phyloP scores from a whole-genome alignment of 2,113 vertebrate species.

The Apodemus sylvaticus region DNA sequence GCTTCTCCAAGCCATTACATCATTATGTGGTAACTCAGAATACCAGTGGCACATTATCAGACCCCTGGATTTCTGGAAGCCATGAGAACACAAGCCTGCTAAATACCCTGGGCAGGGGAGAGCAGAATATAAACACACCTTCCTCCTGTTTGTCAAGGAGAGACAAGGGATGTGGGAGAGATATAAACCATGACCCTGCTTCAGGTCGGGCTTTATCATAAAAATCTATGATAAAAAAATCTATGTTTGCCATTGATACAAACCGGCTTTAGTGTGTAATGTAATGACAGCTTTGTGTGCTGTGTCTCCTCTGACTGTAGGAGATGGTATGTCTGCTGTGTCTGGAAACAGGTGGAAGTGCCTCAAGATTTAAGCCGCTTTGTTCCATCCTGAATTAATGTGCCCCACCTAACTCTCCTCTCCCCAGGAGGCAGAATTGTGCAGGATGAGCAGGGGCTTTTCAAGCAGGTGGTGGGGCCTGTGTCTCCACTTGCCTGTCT shows the following conservation, averaged over 20 bases:
- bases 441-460: constrained; percentile 45
- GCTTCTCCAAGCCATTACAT: constrained; percentile 69
- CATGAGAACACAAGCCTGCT: constrained; percentile 77
- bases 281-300: constrained; percentile 61
- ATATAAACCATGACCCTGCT: constrained; percentile 75
- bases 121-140: constrained; percentile 79
- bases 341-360: constrained; percentile 52
- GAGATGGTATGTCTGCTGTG: constrained; percentile 11
- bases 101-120: constrained; percentile 75
- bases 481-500: constrained; percentile 74
- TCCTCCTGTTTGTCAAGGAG: constrained; percentile 72
- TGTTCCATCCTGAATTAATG: constrained; percentile 78
- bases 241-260: constrained; percentile 70
- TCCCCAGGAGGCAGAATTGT: constrained; percentile 66
- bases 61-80: constrained; percentile 67
- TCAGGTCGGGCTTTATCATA: constrained; percentile 65
- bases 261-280: constrained; percentile 66
- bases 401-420: constrained; percentile 74
- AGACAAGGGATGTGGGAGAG: constrained; percentile 64
- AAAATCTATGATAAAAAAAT: too few relatives aligned
- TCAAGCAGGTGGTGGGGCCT: constrained; percentile 61
- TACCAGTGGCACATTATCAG: constrained; percentile 54
- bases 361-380: constrained; percentile 72
- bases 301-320: constrained; percentile 63
- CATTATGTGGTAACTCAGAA: constrained; percentile 70